These are phyloP conservation scores for Forbesichthys papilliferus DNA, from an alignment of 2,113 vertebrate genomes.

Conservation along the genomic window DNA sequence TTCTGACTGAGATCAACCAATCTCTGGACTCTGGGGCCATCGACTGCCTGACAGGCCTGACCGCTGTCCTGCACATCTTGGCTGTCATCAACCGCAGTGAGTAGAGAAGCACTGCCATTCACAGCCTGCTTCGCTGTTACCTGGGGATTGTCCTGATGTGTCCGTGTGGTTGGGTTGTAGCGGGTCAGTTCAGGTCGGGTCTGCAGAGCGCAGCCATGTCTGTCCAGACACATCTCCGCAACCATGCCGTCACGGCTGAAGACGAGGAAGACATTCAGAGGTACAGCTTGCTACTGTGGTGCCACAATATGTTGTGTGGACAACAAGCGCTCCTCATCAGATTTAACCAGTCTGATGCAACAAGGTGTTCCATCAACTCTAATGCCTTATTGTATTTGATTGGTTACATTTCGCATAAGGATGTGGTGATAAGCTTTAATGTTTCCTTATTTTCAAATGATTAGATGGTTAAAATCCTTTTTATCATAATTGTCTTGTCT, in stretches of 20 bases:
- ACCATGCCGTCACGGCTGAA: constrained; percentile 58
- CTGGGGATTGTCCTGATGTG: neutral
- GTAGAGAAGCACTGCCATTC: constrained; percentile 35
- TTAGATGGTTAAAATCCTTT: too few relatives aligned
- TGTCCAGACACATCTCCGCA: constrained; percentile 76
- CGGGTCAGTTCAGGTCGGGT: constrained; percentile 67
- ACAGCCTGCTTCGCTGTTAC: neutral
- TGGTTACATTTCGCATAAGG: too few relatives aligned
- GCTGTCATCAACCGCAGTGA: constrained; percentile 80
- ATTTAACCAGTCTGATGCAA: too few relatives aligned
- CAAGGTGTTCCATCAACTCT: too few relatives aligned
- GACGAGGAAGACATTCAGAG: constrained; percentile 72
- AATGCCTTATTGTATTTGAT: too few relatives aligned
- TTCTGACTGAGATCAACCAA: constrained; percentile 80
- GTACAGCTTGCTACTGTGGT: constrained; percentile 56
- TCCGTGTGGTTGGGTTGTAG: constrained; percentile 26
- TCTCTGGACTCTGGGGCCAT: constrained; percentile 81
- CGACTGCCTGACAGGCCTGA: constrained; percentile 79
- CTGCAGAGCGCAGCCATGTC: constrained; percentile 75
- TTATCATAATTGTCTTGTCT: neutral
- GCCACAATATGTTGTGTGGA: neutral
- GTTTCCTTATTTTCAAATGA: too few relatives aligned
- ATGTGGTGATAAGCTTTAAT: too few relatives aligned
- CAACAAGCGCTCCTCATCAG: too few relatives aligned
- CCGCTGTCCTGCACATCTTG: constrained; percentile 76